phyloP scores from a whole-genome alignment of 2,888 invertebrate species.

The Agrochola lota region DNA sequence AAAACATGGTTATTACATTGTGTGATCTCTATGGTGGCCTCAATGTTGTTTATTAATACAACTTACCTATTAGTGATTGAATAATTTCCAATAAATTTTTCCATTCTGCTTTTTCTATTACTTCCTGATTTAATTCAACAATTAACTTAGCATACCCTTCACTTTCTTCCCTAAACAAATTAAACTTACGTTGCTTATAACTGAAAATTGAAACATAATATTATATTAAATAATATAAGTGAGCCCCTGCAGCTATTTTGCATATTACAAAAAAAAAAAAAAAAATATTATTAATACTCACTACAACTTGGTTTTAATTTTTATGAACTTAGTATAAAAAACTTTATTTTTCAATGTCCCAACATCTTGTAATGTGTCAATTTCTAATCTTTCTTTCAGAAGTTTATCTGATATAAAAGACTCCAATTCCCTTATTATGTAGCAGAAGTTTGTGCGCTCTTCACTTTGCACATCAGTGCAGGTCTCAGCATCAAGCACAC shows the following conservation, averaged over 20 bases:
- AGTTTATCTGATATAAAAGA: conserved; percentile 96
- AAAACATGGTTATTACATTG: not conserved
- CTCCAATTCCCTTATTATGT: conserved; percentile 94
- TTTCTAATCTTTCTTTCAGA: conserved; percentile 97
- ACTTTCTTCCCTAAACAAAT: conserved; percentile 99
- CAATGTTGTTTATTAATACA: not conserved
- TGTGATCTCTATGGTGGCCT: not conserved
- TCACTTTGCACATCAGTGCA: conserved; percentile 92
- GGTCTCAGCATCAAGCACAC: conserved; percentile 96
- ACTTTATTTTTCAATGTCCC: conserved; percentile 97
- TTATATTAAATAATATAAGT: not conserved
- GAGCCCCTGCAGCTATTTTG: not conserved
- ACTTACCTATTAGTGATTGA: conserved; percentile 97
- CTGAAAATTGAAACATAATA: conserved; percentile 90
- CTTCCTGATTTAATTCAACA: conserved; percentile 97
- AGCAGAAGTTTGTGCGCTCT: conserved; percentile 94
- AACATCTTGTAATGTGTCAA: conserved; percentile 97
- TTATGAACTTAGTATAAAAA: conserved; percentile 98
- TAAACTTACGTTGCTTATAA: conserved; percentile 99
- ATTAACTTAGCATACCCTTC: conserved; percentile 99
- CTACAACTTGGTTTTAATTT: conserved; percentile 99
- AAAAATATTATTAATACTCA: conserved; percentile 90
- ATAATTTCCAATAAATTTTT: conserved; percentile 95
- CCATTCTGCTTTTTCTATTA: conserved; percentile 91
- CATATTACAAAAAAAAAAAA: not conserved